Percentiles rank a stretch among this genome's conserved stretches.
Evolutionary conservation across 2,797 vertebrate species (phyloP).

Genomic region (Atherinosoma microstoma): DNA sequence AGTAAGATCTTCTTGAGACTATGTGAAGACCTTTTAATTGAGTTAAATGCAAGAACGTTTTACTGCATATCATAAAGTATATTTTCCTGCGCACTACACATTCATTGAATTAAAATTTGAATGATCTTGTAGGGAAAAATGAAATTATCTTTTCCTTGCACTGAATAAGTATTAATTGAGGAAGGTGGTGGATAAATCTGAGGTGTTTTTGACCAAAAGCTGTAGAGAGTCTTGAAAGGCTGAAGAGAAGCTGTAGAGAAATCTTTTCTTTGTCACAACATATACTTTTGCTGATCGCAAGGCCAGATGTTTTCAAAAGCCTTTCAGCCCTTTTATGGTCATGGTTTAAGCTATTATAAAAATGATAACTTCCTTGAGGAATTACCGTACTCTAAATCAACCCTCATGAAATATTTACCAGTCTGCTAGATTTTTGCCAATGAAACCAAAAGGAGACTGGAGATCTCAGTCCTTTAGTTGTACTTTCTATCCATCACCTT

Average conservation of each 20-base stretch:
- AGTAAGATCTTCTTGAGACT: no score
- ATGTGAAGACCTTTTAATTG: background rate
- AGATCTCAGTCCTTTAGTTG: slow-evolving; percentile 21
- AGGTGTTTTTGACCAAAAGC: slow-evolving; percentile 64
- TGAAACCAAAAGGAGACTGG: slow-evolving; percentile 64
- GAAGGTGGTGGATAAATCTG: slow-evolving; percentile 27
- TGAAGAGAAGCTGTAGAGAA: no score
- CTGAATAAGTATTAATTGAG: slow-evolving; percentile 38
- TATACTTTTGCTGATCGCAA: slow-evolving; percentile 59
- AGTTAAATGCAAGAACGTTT: background rate
- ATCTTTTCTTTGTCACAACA: slow-evolving; percentile 57
- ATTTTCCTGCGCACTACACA: background rate
- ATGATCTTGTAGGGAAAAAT: slow-evolving; percentile 31
- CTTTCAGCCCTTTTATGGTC: slow-evolving; percentile 41
- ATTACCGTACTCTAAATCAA: slow-evolving; percentile 63
- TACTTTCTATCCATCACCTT: slow-evolving; percentile 17
- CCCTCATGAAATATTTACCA: slow-evolving; percentile 75
- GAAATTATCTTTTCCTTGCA: slow-evolving; percentile 24
- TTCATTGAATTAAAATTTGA: slow-evolving; percentile 8
- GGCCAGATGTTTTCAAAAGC: slow-evolving; percentile 61
- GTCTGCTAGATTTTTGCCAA: slow-evolving; percentile 64
- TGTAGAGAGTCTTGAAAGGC: no score
- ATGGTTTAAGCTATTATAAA: slow-evolving; percentile 49
- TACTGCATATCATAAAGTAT: no score
- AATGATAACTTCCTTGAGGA: slow-evolving; percentile 63